These are phyloP conservation scores for Gasterosteus aculeatus DNA, from an alignment of 2,113 vertebrate genomes.

Conservation along the genomic window DNA sequence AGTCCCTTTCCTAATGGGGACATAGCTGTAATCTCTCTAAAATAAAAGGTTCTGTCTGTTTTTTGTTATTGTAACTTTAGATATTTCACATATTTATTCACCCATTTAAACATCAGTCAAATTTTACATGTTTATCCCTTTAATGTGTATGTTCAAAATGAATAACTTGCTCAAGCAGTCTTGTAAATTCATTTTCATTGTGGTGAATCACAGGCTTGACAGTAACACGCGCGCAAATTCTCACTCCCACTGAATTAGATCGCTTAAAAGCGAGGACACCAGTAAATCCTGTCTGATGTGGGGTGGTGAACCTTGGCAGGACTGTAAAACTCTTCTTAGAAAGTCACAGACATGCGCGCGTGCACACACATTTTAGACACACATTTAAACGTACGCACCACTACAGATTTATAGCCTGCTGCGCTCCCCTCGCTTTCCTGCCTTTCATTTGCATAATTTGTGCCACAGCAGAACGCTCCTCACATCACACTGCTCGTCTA, in stretches of 20 bases:
- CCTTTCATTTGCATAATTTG: slow-evolving; percentile 31
- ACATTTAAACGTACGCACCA: slow-evolving; percentile 7
- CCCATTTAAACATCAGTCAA: not conserved
- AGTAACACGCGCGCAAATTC: slow-evolving; percentile 18
- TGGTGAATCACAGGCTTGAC: slow-evolving; percentile 14
- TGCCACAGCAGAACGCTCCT: slow-evolving; percentile 22
- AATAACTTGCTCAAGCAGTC: not conserved
- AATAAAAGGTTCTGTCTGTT: too few species aligned
- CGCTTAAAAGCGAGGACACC: slow-evolving; percentile 4
- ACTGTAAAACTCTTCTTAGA: slow-evolving; percentile 45
- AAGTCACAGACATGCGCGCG: slow-evolving; percentile 12
- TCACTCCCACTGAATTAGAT: slow-evolving; percentile 32
- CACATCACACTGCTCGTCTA: slow-evolving; percentile 43
- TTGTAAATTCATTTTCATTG: slow-evolving; percentile 28
- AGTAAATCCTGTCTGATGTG: slow-evolving; percentile 52
- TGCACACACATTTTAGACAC: slow-evolving; percentile 10
- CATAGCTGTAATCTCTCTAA: too few species aligned
- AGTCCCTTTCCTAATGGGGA: too few species aligned
- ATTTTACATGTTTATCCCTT: not conserved
- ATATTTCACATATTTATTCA: too few species aligned
- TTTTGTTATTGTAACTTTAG: too few species aligned
- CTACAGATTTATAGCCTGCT: slow-evolving; percentile 50
- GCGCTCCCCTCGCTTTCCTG: slow-evolving; percentile 5
- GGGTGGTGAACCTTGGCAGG: slow-evolving; percentile 53
- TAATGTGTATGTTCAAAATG: not conserved